Percentiles rank a stretch among this genome's conserved stretches.
Conservation (phyloP, 1,140 invertebrate species). For the Drosophila sturtevanti region DNA sequence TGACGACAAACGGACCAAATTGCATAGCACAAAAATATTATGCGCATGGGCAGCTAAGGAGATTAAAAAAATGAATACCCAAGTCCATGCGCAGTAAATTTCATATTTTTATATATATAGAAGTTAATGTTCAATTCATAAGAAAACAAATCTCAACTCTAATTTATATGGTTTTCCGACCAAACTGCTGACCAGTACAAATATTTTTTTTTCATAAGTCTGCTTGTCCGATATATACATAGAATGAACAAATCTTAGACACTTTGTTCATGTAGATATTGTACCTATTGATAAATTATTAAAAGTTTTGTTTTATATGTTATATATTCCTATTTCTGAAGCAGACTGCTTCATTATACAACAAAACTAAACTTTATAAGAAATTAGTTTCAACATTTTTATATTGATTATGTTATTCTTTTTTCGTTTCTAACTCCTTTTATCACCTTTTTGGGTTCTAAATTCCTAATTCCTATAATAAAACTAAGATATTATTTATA, state of each 20-base stretch:
- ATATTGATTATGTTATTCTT: not conserved
- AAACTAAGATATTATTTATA: too few species aligned
- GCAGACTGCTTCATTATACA: not conserved
- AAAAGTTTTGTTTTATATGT: too few species aligned
- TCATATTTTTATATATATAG: conserved; percentile 21
- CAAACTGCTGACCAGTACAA: conserved; percentile 68
- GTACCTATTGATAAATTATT: conserved; percentile 2
- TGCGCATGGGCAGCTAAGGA: conserved; percentile 97
- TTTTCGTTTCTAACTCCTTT: not conserved
- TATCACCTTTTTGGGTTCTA: not conserved
- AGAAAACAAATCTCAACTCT: conserved; percentile 18
- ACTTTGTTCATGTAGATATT: conserved; percentile 50
- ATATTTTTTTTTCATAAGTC: conserved; percentile 48
- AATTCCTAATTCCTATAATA: too few species aligned
- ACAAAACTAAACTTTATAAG: not conserved
- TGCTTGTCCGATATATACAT: conserved; percentile 67
- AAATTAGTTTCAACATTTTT: not conserved
- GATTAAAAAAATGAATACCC: conserved; percentile 89
- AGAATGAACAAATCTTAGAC: conserved; percentile 50
- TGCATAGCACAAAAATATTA: conserved; percentile 93
- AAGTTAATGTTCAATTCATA: conserved; percentile 49
- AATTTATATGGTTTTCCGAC: conserved; percentile 48
- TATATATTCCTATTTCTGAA: not conserved
- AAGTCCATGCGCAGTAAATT: conserved; percentile 68
- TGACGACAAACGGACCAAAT: conserved; percentile 92